These are phyloP conservation scores for cat (Felis catus) DNA, from an alignment of 2,113 vertebrate genomes.

Conservation along the genomic window DNA sequence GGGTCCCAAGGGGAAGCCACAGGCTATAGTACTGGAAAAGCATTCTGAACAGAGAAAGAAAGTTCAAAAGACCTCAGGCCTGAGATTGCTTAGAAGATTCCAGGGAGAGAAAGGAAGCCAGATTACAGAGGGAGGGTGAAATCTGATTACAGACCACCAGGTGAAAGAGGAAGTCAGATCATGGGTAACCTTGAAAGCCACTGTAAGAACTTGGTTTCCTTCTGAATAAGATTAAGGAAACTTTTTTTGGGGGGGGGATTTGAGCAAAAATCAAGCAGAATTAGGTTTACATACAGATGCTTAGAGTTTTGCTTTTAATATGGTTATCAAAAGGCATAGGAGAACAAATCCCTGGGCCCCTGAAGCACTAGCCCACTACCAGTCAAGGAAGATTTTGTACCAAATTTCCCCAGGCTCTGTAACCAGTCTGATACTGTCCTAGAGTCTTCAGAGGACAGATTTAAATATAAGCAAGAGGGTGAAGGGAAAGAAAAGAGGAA, in stretches of 20 bases:
- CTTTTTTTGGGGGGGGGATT: not conserved
- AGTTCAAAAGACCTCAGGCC: not conserved
- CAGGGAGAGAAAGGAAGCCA: not conserved
- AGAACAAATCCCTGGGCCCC: not conserved
- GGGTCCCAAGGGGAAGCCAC: not conserved
- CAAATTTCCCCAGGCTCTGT: not conserved
- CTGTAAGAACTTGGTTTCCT: not conserved
- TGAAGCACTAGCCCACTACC: not conserved
- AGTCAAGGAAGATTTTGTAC: not conserved
- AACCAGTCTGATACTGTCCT: not conserved
- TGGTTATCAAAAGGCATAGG: not conserved
- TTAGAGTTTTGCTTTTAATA: not conserved
- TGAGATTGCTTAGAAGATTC: not conserved
- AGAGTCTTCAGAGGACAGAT: not conserved
- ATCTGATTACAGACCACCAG: not conserved
- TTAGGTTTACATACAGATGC: not conserved
- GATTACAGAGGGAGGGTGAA: not conserved
- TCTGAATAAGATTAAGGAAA: not conserved
- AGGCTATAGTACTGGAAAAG: fast-evolving
- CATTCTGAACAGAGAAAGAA: not conserved
- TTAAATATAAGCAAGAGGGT: not conserved
- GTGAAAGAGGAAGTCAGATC: not conserved
- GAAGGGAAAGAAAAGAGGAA: not conserved
- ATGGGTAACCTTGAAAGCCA: not conserved
- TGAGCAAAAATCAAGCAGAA: not conserved